Evolutionary conservation across 2,113 vertebrate species (phyloP).

Genomic region (Corvus hawaiiensis): DNA sequence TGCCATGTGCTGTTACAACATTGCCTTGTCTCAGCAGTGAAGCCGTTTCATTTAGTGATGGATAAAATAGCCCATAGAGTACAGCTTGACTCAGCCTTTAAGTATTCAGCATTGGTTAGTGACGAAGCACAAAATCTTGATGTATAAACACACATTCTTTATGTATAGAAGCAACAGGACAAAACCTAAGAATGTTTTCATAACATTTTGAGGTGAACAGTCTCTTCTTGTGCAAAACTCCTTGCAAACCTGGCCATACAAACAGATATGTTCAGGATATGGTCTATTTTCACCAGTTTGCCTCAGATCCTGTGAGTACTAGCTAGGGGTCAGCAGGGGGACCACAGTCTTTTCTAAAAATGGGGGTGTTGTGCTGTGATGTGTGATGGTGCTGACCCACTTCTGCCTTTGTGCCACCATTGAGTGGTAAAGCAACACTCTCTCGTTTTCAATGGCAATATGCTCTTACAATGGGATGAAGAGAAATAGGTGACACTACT

Average conservation of each 20-base stretch:
- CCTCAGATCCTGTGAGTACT: neutral
- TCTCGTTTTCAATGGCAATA: accelerated
- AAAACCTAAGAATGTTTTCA: neutral
- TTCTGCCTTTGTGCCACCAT: neutral
- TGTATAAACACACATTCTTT: neutral
- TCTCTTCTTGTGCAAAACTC: neutral
- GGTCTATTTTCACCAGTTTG: neutral
- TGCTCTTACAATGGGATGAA: neutral
- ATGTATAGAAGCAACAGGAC: neutral
- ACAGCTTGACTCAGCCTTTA: slow-evolving; percentile 19
- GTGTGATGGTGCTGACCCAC: neutral
- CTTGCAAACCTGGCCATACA: neutral
- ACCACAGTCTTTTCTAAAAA: neutral
- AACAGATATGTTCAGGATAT: neutral
- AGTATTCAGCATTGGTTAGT: neutral
- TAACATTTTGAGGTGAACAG: neutral
- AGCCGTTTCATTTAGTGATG: neutral
- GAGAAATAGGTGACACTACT: neutral
- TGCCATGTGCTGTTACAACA: neutral
- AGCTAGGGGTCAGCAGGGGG: neutral
- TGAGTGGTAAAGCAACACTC: neutral
- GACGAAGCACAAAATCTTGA: neutral
- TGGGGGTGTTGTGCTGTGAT: neutral
- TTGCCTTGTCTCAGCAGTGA: neutral
- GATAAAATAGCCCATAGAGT: neutral